A percentile compares a stretch with the other conserved stretches of the same genome.
These are phyloP conservation scores for Mesaphorura yosii DNA, from an alignment of 1,140 invertebrate species.

Conservation along the genomic window DNA sequence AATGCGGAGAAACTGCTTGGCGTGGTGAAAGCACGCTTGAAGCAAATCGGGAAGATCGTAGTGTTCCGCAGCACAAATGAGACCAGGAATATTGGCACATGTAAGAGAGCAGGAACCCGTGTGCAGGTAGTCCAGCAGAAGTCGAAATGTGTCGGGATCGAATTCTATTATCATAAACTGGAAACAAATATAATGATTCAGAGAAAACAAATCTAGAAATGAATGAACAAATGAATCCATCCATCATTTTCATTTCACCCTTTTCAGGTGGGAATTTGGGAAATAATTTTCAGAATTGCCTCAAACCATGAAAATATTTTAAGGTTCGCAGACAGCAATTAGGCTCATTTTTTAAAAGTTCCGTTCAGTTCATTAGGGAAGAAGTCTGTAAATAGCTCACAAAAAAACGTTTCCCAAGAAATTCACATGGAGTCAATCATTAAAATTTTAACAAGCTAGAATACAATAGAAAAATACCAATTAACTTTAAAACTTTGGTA, in stretches of 20 bases:
- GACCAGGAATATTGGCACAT: slow-evolving; percentile 78
- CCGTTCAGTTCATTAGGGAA: too few relatives aligned
- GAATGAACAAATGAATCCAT: background rate
- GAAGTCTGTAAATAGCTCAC: too few relatives aligned
- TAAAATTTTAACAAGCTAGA: too few relatives aligned
- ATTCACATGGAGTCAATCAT: too few relatives aligned
- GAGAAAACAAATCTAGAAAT: background rate
- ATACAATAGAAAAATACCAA: too few relatives aligned
- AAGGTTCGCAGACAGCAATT: too few relatives aligned
- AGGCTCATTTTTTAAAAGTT: too few relatives aligned
- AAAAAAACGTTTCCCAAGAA: too few relatives aligned
- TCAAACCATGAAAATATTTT: background rate
- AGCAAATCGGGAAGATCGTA: slow-evolving; percentile 84
- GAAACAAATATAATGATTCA: slow-evolving; percentile 32
- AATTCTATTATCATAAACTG: slow-evolving; percentile 91
- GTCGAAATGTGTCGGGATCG: slow-evolving; percentile 82
- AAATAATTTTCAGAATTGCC: background rate
- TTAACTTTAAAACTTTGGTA: too few relatives aligned
- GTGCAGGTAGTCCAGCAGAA: slow-evolving; percentile 80
- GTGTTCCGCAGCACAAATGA: slow-evolving; percentile 87
- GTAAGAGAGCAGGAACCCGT: slow-evolving; percentile 82
- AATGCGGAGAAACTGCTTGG: slow-evolving; percentile 81
- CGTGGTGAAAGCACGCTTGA: slow-evolving; percentile 89
- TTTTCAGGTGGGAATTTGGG: too few relatives aligned
- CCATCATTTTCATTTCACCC: too few relatives aligned